Percentiles rank a stretch among this genome's conserved stretches.
phyloP scores from a whole-genome alignment of 2,888 invertebrate species.

The Stenurella melanura region DNA sequence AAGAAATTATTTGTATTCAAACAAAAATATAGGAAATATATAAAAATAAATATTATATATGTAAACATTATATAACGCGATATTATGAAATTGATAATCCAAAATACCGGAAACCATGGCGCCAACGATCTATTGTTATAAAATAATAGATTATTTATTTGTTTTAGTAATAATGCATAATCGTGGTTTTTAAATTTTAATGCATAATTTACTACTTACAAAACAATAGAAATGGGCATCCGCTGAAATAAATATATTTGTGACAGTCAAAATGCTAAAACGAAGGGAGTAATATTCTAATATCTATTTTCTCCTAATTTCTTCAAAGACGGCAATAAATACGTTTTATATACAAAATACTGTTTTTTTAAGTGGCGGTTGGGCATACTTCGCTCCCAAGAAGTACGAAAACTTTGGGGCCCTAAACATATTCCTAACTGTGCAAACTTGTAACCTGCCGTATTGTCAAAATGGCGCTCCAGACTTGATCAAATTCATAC shows the following conservation, averaged over 20 bases:
- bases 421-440: no score
- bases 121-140: slow-evolving; percentile 49
- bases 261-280: neutral
- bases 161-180: slow-evolving; percentile 44
- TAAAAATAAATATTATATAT: slow-evolving; percentile 50
- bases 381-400: no score
- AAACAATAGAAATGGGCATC: slow-evolving; percentile 22
- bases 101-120: slow-evolving; percentile 51
- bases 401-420: no score
- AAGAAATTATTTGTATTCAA: slow-evolving; percentile 8
- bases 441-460: no score
- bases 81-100: slow-evolving; percentile 47
- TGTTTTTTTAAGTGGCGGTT: no score
- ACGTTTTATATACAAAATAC: no score
- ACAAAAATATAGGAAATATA: slow-evolving; percentile 21
- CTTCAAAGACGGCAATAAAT: no score
- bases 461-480: no score
- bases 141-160: slow-evolving; percentile 44
- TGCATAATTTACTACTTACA: slow-evolving; percentile 33
- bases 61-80: slow-evolving; percentile 44
- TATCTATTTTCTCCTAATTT: no score
- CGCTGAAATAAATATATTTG: slow-evolving; percentile 5
- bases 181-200: slow-evolving; percentile 25
- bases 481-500: no score
- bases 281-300: neutral